Evolutionary conservation across 2,113 vertebrate genomes (phyloP).

Genomic region (Copsychus sechellarum): DNA sequence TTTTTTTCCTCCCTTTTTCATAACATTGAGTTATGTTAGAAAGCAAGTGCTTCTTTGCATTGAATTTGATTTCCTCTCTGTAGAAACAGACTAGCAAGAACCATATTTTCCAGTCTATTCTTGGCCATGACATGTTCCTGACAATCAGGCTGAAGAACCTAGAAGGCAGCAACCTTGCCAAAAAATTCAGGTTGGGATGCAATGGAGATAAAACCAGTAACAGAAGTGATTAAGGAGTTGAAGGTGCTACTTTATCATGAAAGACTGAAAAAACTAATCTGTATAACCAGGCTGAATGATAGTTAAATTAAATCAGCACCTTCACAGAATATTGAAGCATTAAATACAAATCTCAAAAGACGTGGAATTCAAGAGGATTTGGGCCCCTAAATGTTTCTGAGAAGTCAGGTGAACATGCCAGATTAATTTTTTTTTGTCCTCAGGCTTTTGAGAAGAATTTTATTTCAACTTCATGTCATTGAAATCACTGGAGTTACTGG

Average conservation of each 20-base stretch:
- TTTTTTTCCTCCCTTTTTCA: neutral
- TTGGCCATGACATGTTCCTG: neutral
- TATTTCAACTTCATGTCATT: neutral
- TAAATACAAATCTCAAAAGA: neutral
- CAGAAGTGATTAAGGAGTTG: neutral
- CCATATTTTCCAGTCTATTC: neutral
- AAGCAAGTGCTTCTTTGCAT: neutral
- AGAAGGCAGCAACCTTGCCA: conserved; percentile 16
- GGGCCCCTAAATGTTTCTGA: neutral
- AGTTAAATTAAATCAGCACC: neutral
- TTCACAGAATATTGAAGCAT: neutral
- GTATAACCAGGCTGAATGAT: neutral
- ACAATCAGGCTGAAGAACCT: conserved; percentile 9
- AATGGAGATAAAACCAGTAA: conserved; percentile 27
- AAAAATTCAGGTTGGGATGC: neutral
- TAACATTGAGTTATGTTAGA: neutral
- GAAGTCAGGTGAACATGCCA: neutral
- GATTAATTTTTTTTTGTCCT: neutral
- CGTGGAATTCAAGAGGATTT: neutral
- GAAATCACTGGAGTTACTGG: neutral
- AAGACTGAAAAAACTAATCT: neutral
- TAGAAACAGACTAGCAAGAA: neutral
- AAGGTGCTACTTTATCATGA: neutral
- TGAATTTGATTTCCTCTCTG: neutral
- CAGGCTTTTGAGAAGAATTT: neutral